These are phyloP conservation scores for Sebastes glaucus DNA, from an alignment of 2,797 vertebrate genomes.

Conservation along the genomic window DNA sequence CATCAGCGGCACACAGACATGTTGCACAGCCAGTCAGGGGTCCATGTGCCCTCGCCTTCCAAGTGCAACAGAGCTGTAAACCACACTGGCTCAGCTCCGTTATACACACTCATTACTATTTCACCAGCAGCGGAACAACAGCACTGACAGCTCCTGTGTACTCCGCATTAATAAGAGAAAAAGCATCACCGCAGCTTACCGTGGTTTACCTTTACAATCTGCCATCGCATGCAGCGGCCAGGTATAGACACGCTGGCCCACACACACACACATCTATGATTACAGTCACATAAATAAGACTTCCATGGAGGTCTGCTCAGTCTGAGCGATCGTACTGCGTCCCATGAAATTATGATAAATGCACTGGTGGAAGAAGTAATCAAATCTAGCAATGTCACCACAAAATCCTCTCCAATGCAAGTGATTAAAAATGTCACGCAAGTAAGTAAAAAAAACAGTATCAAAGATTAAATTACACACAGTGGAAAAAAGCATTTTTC, in stretches of 20 bases:
- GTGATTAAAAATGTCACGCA: neutral
- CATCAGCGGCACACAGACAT: slow-evolving; percentile 14
- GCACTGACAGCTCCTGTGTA: slow-evolving; percentile 84
- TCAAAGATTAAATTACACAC: neutral
- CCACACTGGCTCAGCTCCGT: slow-evolving; percentile 73
- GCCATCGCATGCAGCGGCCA: slow-evolving; percentile 35
- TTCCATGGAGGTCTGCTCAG: neutral
- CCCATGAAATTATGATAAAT: neutral
- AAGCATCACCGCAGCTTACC: slow-evolving; percentile 49
- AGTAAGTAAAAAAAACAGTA: neutral
- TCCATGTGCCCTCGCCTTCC: slow-evolving; percentile 18
- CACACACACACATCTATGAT: slow-evolving; percentile 18
- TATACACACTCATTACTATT: slow-evolving; percentile 85
- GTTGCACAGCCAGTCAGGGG: slow-evolving; percentile 4
- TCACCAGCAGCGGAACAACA: slow-evolving; percentile 79
- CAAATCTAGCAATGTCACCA: neutral
- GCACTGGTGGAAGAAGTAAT: neutral
- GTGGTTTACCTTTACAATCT: slow-evolving; percentile 72
- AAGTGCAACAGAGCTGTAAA: slow-evolving; percentile 66
- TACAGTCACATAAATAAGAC: slow-evolving; percentile 33
- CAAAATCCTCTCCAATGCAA: neutral
- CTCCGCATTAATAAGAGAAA: slow-evolving; percentile 79
- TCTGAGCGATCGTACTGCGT: neutral
- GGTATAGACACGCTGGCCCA: slow-evolving; percentile 13
- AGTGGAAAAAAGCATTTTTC: neutral